Evolutionary conservation across 2,797 vertebrate genomes (phyloP), one percentile per base, ranked within the genome.

Genomic region (Sebastes nivosus): DNA sequence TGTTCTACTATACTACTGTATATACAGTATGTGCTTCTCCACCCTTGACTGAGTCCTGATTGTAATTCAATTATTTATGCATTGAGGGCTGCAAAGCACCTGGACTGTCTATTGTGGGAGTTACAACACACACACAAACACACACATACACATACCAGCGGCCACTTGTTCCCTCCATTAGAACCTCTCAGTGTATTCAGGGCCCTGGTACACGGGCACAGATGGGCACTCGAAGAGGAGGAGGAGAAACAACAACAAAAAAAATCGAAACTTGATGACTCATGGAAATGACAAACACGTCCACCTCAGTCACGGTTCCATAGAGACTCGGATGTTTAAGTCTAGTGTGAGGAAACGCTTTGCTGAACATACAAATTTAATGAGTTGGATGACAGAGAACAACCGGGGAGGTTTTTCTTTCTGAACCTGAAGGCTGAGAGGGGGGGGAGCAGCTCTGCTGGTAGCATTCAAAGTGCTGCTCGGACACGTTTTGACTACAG

Each of bases 301-400:
- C 70, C 75, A 76, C 77, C 60, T 81, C 69, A 57, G 76, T 77
- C 60, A 29, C 7, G 2, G 67, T 36, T 77, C 79, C 74, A 18
- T 0, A 9, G 79, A 85, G 85, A 86, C 59, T 75, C 30, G 0
- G 66, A 68, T 78, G 79, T 88, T 86, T 67, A 61, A 84, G 67
- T 81, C 70, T 36, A 72, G 73, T 59, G 76, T 52, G 59, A 71
- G 70, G 60, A 73, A 90, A 77, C 57, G 67, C 80, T 92, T 91
- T 84, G 75, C 71, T 81, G 64, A 73, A 80, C 74, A 84, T 89
- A 38, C 82, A 87, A 32, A 58, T 90, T 89, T 88, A 87, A 93
- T 88, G 77, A 80, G 81, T 22, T n/a, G 22, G 69, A 55, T 54
- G 75, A 67, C 69, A 67, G 38, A 71, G 29, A 79, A 81, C 70